Evolutionary conservation across 2,113 vertebrate genomes (phyloP), one percentile per base, ranked within the genome.

Genomic region (Rattus rattus): DNA sequence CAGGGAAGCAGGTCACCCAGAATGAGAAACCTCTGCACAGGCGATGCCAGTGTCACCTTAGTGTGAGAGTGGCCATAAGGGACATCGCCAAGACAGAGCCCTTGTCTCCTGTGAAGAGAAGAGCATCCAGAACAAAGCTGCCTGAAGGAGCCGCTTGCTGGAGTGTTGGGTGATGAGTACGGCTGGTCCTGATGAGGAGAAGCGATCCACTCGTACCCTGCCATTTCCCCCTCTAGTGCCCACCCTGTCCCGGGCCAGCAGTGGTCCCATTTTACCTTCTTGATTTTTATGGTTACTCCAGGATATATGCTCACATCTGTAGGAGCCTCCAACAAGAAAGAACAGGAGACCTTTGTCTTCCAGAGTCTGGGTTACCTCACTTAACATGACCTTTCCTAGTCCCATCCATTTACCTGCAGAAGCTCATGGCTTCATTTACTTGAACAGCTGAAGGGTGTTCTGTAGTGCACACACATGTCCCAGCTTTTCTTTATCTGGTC

Each of bases 151-250:
- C 61, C 86, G 8, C 70, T 72, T 20, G 28, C 22, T 28, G 65
- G 67, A 76, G 47, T 92, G 39, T 79, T 49, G 28, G 90, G 47
- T 65, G 20, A 90, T 81, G 84, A 77, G 8, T 61, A 73, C 67
- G 70, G 84, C 39, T 69, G 88, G 39, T 7, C 76, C 79, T 75
- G 3, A 49, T 63, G 61, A 88, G 52, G 88, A 76, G 52, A 86
- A 33, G 63, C 22, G 39, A 83, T 28, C 24, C 36, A 28, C 56
- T 39, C 26, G 13, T 39, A 28, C 56, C 33, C n/a, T 14, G 24
- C 81, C 39, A 17, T 63, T 84, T 61, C 14, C 13, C 4, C 43
- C 56, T 61, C 56, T 63, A 2, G 7, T 28, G 20, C 54, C 5
- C 7, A 43, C 24, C 13, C n/a, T 7, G 7, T 39, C 56, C n/a